Conservation (phyloP, 2,113 vertebrate species). For the Peromyscus leucopus region DNA sequence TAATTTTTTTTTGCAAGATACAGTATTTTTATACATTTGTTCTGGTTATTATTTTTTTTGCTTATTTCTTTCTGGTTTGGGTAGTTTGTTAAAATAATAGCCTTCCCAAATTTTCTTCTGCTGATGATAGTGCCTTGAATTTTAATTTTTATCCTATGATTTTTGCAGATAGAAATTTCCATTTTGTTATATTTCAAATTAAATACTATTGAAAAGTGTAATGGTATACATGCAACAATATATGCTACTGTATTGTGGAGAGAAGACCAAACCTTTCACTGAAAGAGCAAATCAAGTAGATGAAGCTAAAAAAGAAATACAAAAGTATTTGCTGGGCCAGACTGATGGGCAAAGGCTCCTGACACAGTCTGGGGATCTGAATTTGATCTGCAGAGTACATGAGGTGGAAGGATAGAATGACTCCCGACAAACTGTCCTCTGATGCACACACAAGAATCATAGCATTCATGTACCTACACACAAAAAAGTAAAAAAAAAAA, state of each 20-base stretch:
- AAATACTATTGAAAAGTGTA: conserved; percentile 23
- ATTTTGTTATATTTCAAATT: conserved; percentile 20
- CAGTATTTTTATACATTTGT: neutral
- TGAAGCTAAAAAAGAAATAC: neutral
- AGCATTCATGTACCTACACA: neutral
- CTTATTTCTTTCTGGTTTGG: neutral
- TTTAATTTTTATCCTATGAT: conserved; percentile 35
- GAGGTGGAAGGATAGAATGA: neutral
- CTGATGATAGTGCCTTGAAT: neutral
- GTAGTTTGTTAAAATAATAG: conserved; percentile 14
- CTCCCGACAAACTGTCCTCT: neutral
- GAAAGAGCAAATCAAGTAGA: neutral
- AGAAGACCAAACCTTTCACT: neutral
- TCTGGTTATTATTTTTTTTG: neutral
- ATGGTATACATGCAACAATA: neutral
- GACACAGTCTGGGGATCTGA: too few species aligned
- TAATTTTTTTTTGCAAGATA: neutral
- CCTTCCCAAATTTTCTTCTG: neutral
- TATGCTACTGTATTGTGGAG: neutral
- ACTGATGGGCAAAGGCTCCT: neutral
- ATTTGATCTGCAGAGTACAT: too few species aligned
- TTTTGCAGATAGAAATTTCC: neutral
- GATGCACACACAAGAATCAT: neutral
- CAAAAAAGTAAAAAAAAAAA: neutral
- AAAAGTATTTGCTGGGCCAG: neutral